These are phyloP conservation scores for Onychomys torridus DNA, from an alignment of 2,797 vertebrate genomes.

Conservation along the genomic window DNA sequence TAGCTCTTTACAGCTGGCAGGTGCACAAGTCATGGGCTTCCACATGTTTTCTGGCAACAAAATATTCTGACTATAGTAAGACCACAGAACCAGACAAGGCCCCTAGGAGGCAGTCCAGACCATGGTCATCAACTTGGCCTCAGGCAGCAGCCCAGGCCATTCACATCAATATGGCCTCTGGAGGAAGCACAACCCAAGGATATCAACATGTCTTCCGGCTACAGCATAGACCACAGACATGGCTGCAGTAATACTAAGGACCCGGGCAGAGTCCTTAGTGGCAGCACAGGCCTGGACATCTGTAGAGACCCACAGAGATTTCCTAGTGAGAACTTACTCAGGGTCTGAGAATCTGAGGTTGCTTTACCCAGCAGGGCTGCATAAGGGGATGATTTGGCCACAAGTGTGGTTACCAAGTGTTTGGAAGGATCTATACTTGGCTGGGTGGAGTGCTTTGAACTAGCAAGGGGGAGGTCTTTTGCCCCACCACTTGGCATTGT, in stretches of 20 bases:
- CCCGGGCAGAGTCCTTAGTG: background rate
- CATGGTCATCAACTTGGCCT: background rate
- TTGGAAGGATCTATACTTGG: no score
- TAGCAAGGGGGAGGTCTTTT: no score
- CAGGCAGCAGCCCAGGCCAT: background rate
- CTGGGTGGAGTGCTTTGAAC: no score
- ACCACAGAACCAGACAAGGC: background rate
- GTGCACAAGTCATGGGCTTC: background rate
- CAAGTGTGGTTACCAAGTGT: no score
- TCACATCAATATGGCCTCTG: background rate
- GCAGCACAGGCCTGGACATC: background rate
- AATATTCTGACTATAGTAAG: background rate
- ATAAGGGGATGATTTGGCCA: no score
- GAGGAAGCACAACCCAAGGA: background rate
- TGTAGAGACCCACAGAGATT: no score
- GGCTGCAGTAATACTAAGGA: no score
- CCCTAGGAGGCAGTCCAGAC: background rate
- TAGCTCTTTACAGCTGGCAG: background rate
- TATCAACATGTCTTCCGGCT: background rate
- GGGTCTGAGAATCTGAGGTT: no score
- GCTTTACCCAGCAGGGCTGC: no score
- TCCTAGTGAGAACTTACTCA: no score
- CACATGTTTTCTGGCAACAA: background rate
- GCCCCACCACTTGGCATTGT: no score
- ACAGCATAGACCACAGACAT: background rate